Evolutionary conservation across 2,888 invertebrate genomes (phyloP), one percentile per base, ranked within the genome.

Genomic region (Dasypogon diadema): DNA sequence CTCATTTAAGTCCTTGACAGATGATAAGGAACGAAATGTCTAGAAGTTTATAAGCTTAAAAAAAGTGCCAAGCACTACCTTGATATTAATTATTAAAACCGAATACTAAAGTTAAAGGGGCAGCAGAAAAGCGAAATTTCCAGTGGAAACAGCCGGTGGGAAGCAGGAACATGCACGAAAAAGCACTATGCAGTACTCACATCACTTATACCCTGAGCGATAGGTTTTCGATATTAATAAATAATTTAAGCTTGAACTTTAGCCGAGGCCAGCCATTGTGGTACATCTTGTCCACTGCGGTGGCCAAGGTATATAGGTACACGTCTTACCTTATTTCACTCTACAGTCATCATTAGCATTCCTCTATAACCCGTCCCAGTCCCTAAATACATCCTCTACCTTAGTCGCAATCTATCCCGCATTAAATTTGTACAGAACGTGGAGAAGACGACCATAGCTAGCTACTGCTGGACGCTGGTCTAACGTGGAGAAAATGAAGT

Each of bases 211-310:
- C 75, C 77, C 70, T 60, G 54, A 74, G 76, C 77, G 72, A 76
- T 77, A 75, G 77, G 65, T 74, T 78, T 78, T 76, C 78, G 77
- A 77, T 78, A 78, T 77, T 78, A 76, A 78, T 78, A 78, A 78
- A 78, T 78, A 78, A 77, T 78, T 78, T 78, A 78, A 76, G 74
- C 34, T 75, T 75, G 60, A 75, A 77, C 70, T 75, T 77, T 77
- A 72, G 37, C 72, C 68, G 54, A 77, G 74, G 55, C 60, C 48
- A 46, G 54, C 73, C 73, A 76, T 76, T 76, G 76, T 76, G 74
- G 74, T 76, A 72, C 76, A 76, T 76, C 74, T 73, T 63, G 65
- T 76, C 74, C 74, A 76, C 30, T 72, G 76, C 76, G 76, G 76
- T 70, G 60, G 46, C 60, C 24, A 34, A 74, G 48, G 63, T 34